Conservation (phyloP, 2,888 invertebrate genomes). For the Lutraria lutraria region DNA sequence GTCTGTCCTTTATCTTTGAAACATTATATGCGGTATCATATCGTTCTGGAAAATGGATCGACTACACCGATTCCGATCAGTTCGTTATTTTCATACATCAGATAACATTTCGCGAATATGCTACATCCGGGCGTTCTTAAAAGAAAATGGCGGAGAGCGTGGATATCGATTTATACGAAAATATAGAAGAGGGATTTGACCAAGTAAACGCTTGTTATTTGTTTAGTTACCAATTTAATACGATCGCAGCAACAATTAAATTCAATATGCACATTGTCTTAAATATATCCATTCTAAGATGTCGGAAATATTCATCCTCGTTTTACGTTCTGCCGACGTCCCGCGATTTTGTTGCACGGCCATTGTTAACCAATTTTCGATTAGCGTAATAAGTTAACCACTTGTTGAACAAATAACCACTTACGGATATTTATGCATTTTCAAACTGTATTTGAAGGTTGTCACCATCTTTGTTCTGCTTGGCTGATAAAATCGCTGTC, state of each 20-base stretch:
- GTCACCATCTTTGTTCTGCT: no score
- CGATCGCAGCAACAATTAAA: not conserved
- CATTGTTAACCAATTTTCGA: no score
- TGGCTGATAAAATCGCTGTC: no score
- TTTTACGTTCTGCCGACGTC: not conserved
- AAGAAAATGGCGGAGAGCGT: slow-evolving; percentile 92
- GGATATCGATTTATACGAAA: slow-evolving; percentile 98
- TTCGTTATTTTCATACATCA: not conserved
- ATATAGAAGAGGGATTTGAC: slow-evolving; percentile 97
- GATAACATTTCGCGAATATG: not conserved
- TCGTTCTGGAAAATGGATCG: not conserved
- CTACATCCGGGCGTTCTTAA: slow-evolving; percentile 34
- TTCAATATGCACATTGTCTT: not conserved
- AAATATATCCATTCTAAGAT: not conserved
- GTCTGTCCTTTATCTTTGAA: no score
- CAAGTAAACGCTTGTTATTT: slow-evolving; percentile 88
- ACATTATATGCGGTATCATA: not conserved
- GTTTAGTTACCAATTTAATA: not conserved
- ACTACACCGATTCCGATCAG: not conserved
- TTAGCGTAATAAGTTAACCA: no score
- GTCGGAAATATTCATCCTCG: not conserved
- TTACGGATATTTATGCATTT: no score
- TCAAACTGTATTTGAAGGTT: no score
- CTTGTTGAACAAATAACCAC: no score
- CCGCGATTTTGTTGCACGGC: not conserved